Evolutionary conservation across 2,888 invertebrate species (phyloP), one percentile per base, ranked within the genome.

Genomic region (Dioctria rufipes): DNA sequence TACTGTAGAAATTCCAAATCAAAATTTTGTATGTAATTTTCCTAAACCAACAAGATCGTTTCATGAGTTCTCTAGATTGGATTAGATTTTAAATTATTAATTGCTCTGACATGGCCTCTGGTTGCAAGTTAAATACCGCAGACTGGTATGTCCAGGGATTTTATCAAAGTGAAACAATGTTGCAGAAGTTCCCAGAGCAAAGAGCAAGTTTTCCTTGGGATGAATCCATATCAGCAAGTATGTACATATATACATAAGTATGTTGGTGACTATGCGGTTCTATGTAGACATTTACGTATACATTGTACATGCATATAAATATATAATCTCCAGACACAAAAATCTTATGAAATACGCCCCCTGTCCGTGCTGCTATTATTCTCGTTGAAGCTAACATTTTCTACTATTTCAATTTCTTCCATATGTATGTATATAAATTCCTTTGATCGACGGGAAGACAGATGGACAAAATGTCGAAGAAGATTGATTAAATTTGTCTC

Each of bases 371-470:
- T 9, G 63, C 5, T 37, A 8, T 37, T 39, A 63, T 39, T 37
- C n/a, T 8, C 37, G 40, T 60, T 75, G 73, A 25, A 60, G 49
- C 69, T 43, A 40, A 54, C 11, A 54, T 54, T 11, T n/a, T 54
- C 54, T 11, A 54, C 54, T n/a, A 60, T 43, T 58, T 6, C 63
- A 40, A 65, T 82, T 40, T 63, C 63, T 42, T 65, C 25, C 25
- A 25, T 25, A 25, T n/a, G n/a, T n/a, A n/a, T n/a, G n/a, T n/a
- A n/a, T 49, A 82, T 80, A 82, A 82, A 80, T 82, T 80, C 79
- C 54, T 71, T 66, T 80, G 82, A 82, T 80, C 54, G 82, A 82
- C 80, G 80, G 80, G 66, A 82, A 81, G 82, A 82, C 82, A 81
- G 81, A 81, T 82, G 81, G 82, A 80, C 81, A 82, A 81, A 25